These are phyloP conservation scores for Torymus auratus DNA, from an alignment of 2,888 invertebrate species.

Conservation along the genomic window DNA sequence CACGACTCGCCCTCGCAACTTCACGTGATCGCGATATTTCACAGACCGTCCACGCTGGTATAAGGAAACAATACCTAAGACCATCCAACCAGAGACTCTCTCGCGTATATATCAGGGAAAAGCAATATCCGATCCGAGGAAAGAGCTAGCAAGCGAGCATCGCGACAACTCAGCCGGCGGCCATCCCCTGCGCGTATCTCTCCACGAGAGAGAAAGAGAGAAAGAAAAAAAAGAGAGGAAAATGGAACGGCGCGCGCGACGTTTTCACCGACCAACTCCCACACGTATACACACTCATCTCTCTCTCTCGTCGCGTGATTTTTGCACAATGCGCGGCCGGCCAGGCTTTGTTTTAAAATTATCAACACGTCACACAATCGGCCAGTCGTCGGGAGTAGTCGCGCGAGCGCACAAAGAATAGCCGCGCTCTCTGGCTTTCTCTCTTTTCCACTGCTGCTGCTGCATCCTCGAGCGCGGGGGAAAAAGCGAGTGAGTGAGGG, in stretches of 20 bases:
- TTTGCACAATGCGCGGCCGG: conserved; percentile 50
- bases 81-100: neutral
- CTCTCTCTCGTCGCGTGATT: conserved; percentile 30
- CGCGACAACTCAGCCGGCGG: too few species aligned
- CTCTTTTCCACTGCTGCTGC: conserved; percentile 51
- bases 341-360: conserved; percentile 73
- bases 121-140: too few species aligned
- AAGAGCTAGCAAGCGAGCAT: too few species aligned
- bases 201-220: too few species aligned
- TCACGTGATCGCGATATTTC: neutral
- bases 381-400: conserved; percentile 24
- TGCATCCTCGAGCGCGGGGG: too few species aligned
- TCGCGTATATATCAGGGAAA: neutral
- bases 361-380: conserved; percentile 76
- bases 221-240: neutral
- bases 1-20: too few species aligned
- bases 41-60: neutral
- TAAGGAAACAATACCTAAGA: neutral
- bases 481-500: neutral
- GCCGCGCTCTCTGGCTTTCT: conserved; percentile 50
- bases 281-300: neutral
- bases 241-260: neutral
- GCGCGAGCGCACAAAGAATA: conserved; percentile 66
- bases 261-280: neutral
- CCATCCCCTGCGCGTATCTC: too few species aligned